Percentiles rank a stretch among this genome's conserved stretches.
phyloP scores from a whole-genome alignment of 2,797 vertebrate genomes.

The Tragopan temminckii region DNA sequence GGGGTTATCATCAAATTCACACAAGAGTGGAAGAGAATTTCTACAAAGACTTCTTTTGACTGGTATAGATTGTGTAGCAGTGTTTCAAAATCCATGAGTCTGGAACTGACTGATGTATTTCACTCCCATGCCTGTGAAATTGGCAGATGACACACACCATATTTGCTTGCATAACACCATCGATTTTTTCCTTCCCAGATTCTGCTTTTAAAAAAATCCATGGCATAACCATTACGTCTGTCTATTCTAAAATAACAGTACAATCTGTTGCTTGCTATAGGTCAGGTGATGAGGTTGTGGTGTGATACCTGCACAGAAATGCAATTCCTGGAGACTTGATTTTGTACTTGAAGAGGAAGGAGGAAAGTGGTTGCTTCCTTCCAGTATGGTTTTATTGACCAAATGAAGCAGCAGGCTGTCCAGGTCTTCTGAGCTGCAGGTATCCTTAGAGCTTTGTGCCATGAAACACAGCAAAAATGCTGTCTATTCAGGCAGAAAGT shows the following conservation, averaged over 20 bases:
- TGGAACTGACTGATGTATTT: not conserved
- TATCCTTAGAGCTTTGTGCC: not conserved
- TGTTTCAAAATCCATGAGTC: slow-evolving; percentile 3
- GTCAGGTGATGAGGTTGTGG: slow-evolving; percentile 27
- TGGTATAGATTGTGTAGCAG: not conserved
- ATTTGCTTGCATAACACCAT: slow-evolving; percentile 70
- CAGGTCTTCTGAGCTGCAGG: not conserved
- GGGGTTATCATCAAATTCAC: slow-evolving; percentile 38
- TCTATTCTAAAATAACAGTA: slow-evolving; percentile 39
- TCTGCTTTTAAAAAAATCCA: slow-evolving; percentile 22
- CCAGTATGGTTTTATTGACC: not conserved
- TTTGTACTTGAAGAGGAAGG: not conserved
- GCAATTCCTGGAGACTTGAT: not conserved
- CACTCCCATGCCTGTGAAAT: slow-evolving; percentile 35
- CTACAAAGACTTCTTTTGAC: slow-evolving; percentile 4
- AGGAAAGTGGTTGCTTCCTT: not conserved
- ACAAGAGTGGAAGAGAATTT: slow-evolving; percentile 28
- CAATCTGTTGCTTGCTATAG: slow-evolving; percentile 52
- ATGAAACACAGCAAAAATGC: not conserved
- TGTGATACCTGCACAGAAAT: not conserved
- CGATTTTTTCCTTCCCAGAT: slow-evolving; percentile 33
- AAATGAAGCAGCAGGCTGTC: not conserved
- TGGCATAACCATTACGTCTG: not conserved
- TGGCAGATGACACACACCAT: slow-evolving; percentile 63
- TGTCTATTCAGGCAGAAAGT: not conserved